phyloP scores from a whole-genome alignment of 2,888 invertebrate species.

The Campoplex capitator region DNA sequence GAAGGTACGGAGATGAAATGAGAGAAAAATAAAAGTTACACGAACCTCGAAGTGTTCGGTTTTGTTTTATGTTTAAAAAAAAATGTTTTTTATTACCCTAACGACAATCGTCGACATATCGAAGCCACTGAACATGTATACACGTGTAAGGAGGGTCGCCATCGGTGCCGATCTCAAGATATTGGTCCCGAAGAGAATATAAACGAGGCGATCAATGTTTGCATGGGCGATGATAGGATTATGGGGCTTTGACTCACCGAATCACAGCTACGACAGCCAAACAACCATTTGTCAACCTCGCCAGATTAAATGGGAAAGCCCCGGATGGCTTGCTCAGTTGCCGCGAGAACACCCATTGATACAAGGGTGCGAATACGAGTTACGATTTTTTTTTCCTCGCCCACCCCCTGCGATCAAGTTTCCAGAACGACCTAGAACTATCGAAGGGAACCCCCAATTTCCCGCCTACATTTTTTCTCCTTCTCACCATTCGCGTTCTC shows the following conservation, averaged over 20 bases:
- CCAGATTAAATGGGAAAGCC: constrained; percentile 82
- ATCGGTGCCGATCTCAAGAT: constrained; percentile 69
- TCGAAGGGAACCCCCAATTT: constrained; percentile 23
- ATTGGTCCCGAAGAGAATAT: constrained; percentile 74
- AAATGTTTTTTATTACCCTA: not conserved
- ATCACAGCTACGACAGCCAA: constrained; percentile 75
- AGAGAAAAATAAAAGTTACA: not conserved
- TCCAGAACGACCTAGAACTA: constrained; percentile 44
- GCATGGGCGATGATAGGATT: constrained; percentile 81
- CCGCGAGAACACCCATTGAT: constrained; percentile 69
- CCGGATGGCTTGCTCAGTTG: constrained; percentile 64
- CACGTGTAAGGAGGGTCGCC: constrained; percentile 1
- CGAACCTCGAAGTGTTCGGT: not conserved
- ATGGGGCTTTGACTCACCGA: constrained; percentile 81
- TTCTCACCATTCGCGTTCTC: constrained; percentile 26
- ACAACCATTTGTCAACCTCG: constrained; percentile 82
- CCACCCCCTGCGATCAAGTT: constrained; percentile 41
- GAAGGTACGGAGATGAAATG: not conserved
- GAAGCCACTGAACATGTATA: constrained; percentile 12
- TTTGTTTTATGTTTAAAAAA: not conserved
- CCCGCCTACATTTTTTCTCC: constrained; percentile 43
- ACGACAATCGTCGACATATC: not conserved
- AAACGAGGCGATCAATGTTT: constrained; percentile 78
- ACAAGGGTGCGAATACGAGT: constrained; percentile 67
- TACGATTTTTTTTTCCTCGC: constrained; percentile 53